Base-by-base conservation (phyloP, 2,888 invertebrate genomes). In the Synanthedon myopaeformis region DNA sequence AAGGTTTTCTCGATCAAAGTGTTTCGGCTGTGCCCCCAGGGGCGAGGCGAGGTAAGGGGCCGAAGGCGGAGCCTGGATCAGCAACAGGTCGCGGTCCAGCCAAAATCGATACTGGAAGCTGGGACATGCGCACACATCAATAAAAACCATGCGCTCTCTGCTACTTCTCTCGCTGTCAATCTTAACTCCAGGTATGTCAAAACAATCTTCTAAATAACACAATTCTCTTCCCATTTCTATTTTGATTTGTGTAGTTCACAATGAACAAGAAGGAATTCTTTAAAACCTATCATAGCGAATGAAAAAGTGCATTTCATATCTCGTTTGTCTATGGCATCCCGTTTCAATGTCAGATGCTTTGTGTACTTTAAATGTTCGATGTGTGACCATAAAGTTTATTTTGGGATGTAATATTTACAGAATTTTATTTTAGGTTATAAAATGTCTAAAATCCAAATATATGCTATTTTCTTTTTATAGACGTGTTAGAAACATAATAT, bases 71-170 rank as follows among this genome's bases (percentile, higher is more conserved):
- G 65, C 58, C 63, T 63, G 70, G 71, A 70, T 50, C 72, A 73
- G 83, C 86, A 86, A 86, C 86, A 86, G 83, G 86, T 85, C 72
- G 62, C 61, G 72, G 70, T 67, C 68, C 70, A 71, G 72, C 65
- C 65, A 62, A 59, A 76, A 82, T 86, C 85, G 70, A 85, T 86
- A 83, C 42, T 59, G 70, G 83, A 85, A 59, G 78, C 85, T 84
- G 81, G 71, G 63, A 62, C 84, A 81, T 85, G 86, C 86, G 85
- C 82, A 58, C 54, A 61, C 59, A 63, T 66, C 66, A 73, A 66
- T 69, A 58, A 70, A 59, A 67, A 70, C 65, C 78, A 86, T 87
- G 86, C 79, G 79, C 72, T 71, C 74, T 72, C 73, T 80, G 67
- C 62, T 84, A 65, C 72, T 84, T 55, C 70, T 87, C 73, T 72